phyloP scores from a whole-genome alignment of 2,113 vertebrate genomes.

The Amblyornis subalaris region DNA sequence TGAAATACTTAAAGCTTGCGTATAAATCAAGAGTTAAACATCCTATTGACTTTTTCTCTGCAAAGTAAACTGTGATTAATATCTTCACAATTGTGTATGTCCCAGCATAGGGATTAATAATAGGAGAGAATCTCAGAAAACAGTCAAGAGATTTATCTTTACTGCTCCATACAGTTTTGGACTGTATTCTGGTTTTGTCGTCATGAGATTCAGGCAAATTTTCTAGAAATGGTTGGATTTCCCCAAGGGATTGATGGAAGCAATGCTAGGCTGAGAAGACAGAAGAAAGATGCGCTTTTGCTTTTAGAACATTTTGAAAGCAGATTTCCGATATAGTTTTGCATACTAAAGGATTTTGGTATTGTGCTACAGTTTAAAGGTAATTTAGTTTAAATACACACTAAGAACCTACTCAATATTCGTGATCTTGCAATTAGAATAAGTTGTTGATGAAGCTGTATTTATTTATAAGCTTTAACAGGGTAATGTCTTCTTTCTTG shows the following conservation, averaged over 20 bases:
- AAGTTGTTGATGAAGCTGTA: background rate
- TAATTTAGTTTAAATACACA: background rate
- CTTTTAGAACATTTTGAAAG: background rate
- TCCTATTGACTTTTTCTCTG: background rate
- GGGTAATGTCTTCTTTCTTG: background rate
- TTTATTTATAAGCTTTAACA: background rate
- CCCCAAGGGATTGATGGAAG: background rate
- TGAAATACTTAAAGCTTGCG: background rate
- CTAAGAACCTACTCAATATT: background rate
- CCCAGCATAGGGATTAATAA: background rate
- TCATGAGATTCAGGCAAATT: background rate
- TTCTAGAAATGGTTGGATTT: background rate
- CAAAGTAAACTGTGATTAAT: slow-evolving; percentile 29
- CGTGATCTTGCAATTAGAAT: background rate
- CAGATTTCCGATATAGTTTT: background rate
- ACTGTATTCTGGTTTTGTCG: background rate
- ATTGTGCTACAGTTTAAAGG: background rate
- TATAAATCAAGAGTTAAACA: slow-evolving; percentile 39
- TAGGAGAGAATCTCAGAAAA: background rate
- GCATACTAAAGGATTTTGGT: background rate
- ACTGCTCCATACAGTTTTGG: background rate
- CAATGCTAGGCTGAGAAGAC: background rate
- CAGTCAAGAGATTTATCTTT: background rate
- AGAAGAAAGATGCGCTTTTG: background rate
- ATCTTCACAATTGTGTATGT: background rate